Percentiles rank a stretch among this genome's conserved stretches.
Conservation (phyloP, 2,113 vertebrate species). For the Xenopus borealis region DNA sequence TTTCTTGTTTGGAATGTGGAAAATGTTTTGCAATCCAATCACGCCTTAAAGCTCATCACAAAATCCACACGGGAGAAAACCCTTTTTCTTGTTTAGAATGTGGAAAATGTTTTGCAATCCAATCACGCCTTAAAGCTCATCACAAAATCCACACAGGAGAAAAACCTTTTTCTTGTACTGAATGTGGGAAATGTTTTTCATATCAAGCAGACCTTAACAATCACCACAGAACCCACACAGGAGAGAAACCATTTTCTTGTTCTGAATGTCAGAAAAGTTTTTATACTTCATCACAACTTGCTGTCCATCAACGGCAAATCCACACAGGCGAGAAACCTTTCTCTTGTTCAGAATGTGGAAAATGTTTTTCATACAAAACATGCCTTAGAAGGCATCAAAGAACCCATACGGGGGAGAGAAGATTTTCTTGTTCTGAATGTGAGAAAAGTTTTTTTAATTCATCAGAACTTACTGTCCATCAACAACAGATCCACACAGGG, state of each 20-base stretch:
- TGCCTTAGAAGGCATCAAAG: neutral
- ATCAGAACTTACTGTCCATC: constrained; percentile 22
- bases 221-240: constrained; percentile 58
- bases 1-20: no score
- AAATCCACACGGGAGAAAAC: no score
- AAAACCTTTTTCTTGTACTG: constrained; percentile 15
- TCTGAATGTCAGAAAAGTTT: constrained; percentile 48
- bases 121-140: neutral
- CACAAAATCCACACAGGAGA: constrained; percentile 16
- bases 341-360: constrained; percentile 42
- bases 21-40: no score
- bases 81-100: no score
- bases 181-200: constrained; percentile 20
- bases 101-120: no score
- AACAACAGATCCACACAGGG: constrained; percentile 17
- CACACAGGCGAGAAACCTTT: constrained; percentile 50
- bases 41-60: no score
- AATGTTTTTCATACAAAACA: neutral
- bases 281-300: constrained; percentile 17
- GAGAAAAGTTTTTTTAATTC: constrained; percentile 33
- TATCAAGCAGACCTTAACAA: constrained; percentile 47
- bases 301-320: constrained; percentile 37
- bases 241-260: constrained; percentile 41
- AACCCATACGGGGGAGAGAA: neutral
- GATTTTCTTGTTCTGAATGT: constrained; percentile 20